Base-by-base conservation (phyloP, 2,797 vertebrate genomes). In the Hafferia zeledoni region DNA sequence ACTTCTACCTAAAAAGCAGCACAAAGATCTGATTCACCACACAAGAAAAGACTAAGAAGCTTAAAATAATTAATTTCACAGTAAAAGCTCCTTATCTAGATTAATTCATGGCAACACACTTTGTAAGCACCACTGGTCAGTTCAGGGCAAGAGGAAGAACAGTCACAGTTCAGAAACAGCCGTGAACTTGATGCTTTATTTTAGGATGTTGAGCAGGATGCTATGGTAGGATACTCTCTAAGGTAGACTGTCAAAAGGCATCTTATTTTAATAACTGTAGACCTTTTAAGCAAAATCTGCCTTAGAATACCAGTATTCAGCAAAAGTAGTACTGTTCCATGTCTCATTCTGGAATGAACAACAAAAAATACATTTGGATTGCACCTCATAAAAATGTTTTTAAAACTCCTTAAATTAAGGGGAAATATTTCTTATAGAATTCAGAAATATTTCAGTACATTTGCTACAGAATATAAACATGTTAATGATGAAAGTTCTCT, bases 51-150 rank as follows among this genome's bases (percentile, higher is more conserved):
- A 77, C 24, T 77, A 89, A 92, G 89, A 35, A 90, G 70, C 67
- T 88, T 78, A 71, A 81, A 95, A 71, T 64, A 77, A 92, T 75
- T 87, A 33, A 83, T 91, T 83, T 93, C 55, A 85, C 53, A 75
- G 35, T 56, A 74, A 87, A 92, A 92, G 33, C 18, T 92, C 52
- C 43, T 90, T 68, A 89, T 63, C 18, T 50, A 83, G 69, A 55
- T 70, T 87, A 85, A 41, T 81, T 93, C 17, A 78, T 31, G n/a
- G 24, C 69, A 83, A 43, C 53, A 77, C 6, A 64, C 25, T 60
- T 60, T 49, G 25, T 57, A 85, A 84, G 50, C 17, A 47, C 17
- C 6, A 7, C 1, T 53, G n/a, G 56, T 85, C 57, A 60, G 19
- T 49, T 47, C 82, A 86, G 31, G 39, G 33, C 41, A 94, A 71